phyloP scores from a whole-genome alignment of 1,140 invertebrate species.

The Ceratitis capitata region DNA sequence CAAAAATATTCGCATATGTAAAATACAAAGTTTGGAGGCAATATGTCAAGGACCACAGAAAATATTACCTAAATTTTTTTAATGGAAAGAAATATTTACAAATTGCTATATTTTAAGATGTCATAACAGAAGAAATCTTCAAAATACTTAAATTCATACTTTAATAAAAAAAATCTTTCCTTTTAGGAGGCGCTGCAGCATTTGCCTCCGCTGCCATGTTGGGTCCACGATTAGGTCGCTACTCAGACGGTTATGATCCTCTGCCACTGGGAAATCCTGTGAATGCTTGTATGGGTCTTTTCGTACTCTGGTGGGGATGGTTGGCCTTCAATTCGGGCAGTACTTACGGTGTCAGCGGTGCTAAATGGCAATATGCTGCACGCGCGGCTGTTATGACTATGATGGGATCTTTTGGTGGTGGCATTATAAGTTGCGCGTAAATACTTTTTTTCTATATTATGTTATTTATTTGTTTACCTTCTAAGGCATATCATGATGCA shows the following conservation, averaged over 20 bases:
- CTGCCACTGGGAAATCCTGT: slow-evolving; percentile 87
- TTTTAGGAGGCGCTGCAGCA: slow-evolving; percentile 69
- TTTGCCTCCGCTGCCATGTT: slow-evolving; percentile 90
- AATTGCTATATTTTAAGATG: too few species aligned
- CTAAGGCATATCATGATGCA: too few species aligned
- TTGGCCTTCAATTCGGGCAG: slow-evolving; percentile 93
- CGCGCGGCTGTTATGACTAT: slow-evolving; percentile 89
- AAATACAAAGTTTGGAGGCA: too few species aligned
- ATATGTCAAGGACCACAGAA: too few species aligned
- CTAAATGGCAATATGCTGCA: slow-evolving; percentile 82
- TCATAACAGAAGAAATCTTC: too few species aligned
- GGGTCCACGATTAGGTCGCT: slow-evolving; percentile 87
- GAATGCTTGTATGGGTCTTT: slow-evolving; percentile 90
- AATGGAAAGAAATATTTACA: too few species aligned
- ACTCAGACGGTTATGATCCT: slow-evolving; percentile 78
- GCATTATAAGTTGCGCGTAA: slow-evolving; percentile 76
- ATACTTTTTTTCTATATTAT: too few species aligned
- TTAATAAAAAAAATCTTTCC: too few species aligned
- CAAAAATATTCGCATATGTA: too few species aligned
- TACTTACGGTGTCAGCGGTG: slow-evolving; percentile 77
- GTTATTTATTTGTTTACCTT: too few species aligned
- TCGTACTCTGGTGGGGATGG: slow-evolving; percentile 96
- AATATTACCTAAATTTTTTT: too few species aligned
- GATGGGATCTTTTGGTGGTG: slow-evolving; percentile 89
- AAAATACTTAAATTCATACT: too few species aligned